Percentiles rank a stretch among this genome's conserved stretches.
phyloP scores from a whole-genome alignment of 92 coral and sea anemone genomes.

The Palythoa caribaeorum region DNA sequence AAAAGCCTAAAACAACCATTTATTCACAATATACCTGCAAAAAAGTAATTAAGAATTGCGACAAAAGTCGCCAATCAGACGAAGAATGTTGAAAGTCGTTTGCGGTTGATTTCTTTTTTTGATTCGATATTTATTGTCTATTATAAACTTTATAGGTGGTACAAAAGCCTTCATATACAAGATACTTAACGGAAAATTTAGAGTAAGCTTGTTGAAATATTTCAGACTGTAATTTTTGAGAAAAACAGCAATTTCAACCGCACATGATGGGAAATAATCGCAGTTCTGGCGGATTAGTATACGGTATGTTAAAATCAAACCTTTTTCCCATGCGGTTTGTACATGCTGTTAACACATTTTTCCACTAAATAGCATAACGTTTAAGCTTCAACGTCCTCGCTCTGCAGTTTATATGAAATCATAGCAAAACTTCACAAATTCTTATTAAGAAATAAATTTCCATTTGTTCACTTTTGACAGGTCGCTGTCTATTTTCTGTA shows the following conservation, averaged over 20 bases:
- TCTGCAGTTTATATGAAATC: neutral
- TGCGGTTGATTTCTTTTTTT: neutral
- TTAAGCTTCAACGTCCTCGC: neutral
- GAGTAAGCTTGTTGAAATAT: no score
- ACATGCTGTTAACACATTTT: no score
- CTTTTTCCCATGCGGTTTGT: no score
- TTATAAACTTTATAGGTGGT: neutral
- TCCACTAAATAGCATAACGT: no score
- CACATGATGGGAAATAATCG: neutral
- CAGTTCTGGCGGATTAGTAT: neutral
- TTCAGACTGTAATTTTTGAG: neutral
- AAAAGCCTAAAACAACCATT: constrained; percentile 17
- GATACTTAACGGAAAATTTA: neutral
- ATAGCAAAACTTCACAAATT: neutral
- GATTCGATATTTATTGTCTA: neutral
- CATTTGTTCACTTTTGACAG: neutral
- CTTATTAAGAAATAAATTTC: neutral
- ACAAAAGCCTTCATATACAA: neutral
- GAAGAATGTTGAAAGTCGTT: constrained; percentile 8
- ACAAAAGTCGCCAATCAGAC: constrained; percentile 10
- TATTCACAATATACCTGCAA: neutral
- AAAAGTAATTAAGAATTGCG: constrained; percentile 26
- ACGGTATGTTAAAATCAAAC: no score
- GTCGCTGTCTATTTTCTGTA: neutral
- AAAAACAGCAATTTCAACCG: neutral